These are phyloP conservation scores for Apodemus sylvaticus DNA, from an alignment of 2,113 vertebrate species.

Conservation along the genomic window DNA sequence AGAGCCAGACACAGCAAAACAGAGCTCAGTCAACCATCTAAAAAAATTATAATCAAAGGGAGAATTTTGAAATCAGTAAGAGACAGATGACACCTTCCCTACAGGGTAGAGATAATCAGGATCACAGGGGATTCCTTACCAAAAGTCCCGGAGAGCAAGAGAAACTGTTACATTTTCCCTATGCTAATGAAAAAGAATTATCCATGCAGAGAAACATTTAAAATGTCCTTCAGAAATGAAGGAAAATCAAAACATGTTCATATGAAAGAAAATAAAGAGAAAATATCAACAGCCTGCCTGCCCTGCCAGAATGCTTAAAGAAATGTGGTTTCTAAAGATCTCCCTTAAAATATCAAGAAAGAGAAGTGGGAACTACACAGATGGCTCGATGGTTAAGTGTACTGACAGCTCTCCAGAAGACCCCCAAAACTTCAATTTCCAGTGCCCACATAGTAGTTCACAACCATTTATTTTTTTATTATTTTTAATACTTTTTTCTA, in stretches of 20 bases:
- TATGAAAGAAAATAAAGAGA: neutral
- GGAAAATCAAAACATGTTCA: neutral
- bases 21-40: neutral
- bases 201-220: neutral
- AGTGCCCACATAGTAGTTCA: neutral
- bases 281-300: neutral
- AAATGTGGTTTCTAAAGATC: neutral
- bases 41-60: neutral
- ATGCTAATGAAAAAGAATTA: neutral
- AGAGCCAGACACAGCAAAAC: neutral
- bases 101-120: neutral
- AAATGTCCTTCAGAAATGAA: neutral
- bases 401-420: neutral
- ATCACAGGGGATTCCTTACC: neutral
- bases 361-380: neutral
- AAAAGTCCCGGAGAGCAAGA: neutral
- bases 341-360: neutral
- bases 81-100: neutral
- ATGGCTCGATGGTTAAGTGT: neutral
- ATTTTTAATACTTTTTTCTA: no score
- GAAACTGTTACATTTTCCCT: neutral
- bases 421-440: neutral
- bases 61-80: neutral
- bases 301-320: neutral
- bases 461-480: neutral